phyloP scores from a whole-genome alignment of 2,888 invertebrate species.

The Synanthedon myopaeformis region DNA sequence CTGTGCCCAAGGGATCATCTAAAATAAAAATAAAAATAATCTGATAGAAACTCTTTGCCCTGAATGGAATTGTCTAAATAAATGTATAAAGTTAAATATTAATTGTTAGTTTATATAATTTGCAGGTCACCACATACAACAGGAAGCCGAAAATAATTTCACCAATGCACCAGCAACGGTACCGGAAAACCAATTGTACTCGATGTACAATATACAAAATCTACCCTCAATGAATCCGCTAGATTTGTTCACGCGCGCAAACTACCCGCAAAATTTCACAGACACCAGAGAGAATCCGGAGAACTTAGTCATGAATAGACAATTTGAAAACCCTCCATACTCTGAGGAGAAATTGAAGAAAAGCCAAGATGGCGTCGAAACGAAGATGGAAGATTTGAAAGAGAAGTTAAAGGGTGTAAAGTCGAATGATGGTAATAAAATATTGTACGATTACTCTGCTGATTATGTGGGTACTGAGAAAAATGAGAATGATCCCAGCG shows the following conservation, averaged over 20 bases:
- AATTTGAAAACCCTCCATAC: conserved; percentile 43
- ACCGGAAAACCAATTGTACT: conserved; percentile 34
- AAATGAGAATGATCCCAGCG: conserved; percentile 26
- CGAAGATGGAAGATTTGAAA: conserved; percentile 13
- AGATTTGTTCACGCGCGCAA: conserved; percentile 38
- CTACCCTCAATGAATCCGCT: conserved; percentile 32
- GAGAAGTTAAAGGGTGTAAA: conserved; percentile 43
- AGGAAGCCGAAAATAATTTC: conserved; percentile 11
- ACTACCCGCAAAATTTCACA: conserved; percentile 37
- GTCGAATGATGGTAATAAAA: conserved; percentile 51
- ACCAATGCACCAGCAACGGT: conserved; percentile 6
- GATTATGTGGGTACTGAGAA: conserved; percentile 14
- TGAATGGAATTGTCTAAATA: too few relatives aligned
- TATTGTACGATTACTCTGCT: conserved; percentile 27
- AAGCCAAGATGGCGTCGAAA: conserved; percentile 21
- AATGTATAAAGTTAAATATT: too few relatives aligned
- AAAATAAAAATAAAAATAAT: too few relatives aligned
- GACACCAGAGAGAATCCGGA: conserved; percentile 46
- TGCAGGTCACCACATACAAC: conserved; percentile 34
- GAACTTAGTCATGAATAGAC: conserved; percentile 49
- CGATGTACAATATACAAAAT: conserved; percentile 30
- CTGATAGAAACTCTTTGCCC: too few relatives aligned
- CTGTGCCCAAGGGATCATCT: too few relatives aligned
- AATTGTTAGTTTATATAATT: conserved; percentile 13
- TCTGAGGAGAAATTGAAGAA: conserved; percentile 38